Conservation (phyloP, 2,113 vertebrate species). For the Ochotona princeps region DNA sequence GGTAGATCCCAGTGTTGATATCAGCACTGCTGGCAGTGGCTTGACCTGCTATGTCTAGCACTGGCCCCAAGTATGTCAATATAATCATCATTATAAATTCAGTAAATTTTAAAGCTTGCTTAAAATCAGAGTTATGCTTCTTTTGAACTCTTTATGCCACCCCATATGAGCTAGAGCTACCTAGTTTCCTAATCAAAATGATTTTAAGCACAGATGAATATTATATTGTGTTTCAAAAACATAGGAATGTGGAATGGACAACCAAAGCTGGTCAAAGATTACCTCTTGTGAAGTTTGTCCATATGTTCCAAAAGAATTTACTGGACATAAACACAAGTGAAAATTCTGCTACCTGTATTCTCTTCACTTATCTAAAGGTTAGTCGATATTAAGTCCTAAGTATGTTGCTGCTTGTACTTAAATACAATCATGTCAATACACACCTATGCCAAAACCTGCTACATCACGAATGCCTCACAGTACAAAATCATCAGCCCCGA, state of each 20-base stretch:
- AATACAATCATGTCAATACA: background rate
- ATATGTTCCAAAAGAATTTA: slow-evolving; percentile 24
- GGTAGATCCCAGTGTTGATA: too few relatives aligned
- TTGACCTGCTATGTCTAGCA: too few relatives aligned
- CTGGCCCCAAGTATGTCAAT: background rate
- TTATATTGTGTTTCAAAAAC: background rate
- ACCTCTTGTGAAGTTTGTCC: background rate
- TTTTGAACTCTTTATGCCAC: background rate
- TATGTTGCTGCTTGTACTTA: background rate
- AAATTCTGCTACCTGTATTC: background rate
- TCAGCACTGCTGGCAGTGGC: too few relatives aligned
- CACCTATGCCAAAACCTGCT: background rate
- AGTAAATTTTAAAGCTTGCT: background rate
- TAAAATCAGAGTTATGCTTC: slow-evolving; percentile 6
- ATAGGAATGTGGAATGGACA: background rate
- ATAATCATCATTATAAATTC: slow-evolving; percentile 13
- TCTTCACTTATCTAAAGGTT: background rate
- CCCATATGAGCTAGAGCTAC: background rate
- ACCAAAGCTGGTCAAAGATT: background rate
- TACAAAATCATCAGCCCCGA: background rate
- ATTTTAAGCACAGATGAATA: background rate
- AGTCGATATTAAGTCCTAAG: background rate
- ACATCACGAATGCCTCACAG: background rate
- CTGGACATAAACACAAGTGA: background rate
- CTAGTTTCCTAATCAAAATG: slow-evolving; percentile 35